Evolutionary conservation across 2,797 vertebrate species (phyloP), one percentile per base, ranked within the genome.

Genomic region (Margarornis squamiger): DNA sequence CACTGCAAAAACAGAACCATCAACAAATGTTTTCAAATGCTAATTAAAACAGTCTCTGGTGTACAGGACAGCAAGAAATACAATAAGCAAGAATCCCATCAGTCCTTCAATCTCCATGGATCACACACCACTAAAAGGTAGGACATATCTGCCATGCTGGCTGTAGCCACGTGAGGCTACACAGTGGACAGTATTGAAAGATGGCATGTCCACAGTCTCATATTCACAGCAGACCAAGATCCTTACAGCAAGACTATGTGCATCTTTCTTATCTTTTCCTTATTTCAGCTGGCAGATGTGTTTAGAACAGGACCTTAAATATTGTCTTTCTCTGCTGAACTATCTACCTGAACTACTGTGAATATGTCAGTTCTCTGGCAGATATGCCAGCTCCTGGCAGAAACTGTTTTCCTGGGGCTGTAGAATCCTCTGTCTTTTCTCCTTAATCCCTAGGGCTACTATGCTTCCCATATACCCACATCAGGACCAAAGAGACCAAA

Each of bases 71-170:
- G 49, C 83, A 76, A 73, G 54, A 75, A 92, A 59, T 18, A 24
- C 2, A 81, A 1, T 8, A 54, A 71, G 30, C 0, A 0, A 72
- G 62, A 46, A 82, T 22, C 19, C 34, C 43, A 46, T 46, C 54
- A 39, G 39, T 7, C 26, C 32, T 46, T 70, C 55, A 20, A 3
- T 5, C 4, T 29, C 54, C 75, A 34, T 10, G 34, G 61, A 71
- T 51, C 61, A 49, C 1, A 2, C 30, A 30, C 7, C 45, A 62
- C 43, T 36, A 27, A 81, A 2, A 75, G 45, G 32, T n/a, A 48
- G 49, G 14, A 21, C 10, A 10, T 29, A 0, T 3, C 15, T 65
- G 21, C 23, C 55, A 2, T 26, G 29, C 55, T 90, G 71, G 49
- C 36, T 67, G 58, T 3, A 12, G 26, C 41, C n/a, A 62, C 24